A percentile compares a stretch with the other conserved stretches of the same genome.
phyloP scores from a whole-genome alignment of 1,140 invertebrate genomes.

The Tyrophagus putrescentiae region DNA sequence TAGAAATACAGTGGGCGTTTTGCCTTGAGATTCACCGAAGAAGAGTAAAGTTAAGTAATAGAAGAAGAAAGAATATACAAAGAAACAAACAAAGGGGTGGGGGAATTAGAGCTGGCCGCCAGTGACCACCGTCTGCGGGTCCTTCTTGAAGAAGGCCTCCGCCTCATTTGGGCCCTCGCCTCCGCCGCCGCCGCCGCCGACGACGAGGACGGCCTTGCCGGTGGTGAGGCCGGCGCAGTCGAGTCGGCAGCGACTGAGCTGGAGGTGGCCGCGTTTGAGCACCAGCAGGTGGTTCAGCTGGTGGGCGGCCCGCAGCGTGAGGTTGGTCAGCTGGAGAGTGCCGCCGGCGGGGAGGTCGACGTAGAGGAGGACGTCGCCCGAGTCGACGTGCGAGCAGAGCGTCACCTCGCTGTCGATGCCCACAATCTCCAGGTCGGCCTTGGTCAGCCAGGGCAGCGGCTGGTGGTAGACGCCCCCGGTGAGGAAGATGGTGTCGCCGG shows the following conservation, averaged over 20 bases:
- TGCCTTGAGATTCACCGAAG: no score
- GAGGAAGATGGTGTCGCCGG: slow-evolving; percentile 25
- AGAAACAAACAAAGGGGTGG: no score
- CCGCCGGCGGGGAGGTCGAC: slow-evolving; percentile 12
- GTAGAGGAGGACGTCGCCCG: slow-evolving; percentile 26
- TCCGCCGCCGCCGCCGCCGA: no score
- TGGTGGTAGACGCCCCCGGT: slow-evolving; percentile 23
- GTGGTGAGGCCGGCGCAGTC: not conserved
- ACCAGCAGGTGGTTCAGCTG: slow-evolving; percentile 21
- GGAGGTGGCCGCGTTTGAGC: slow-evolving; percentile 22
- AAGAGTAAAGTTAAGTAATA: no score
- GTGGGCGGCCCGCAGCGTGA: slow-evolving; percentile 17
- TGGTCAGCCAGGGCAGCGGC: slow-evolving; percentile 24
- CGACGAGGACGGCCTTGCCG: not conserved
- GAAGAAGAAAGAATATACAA: no score
- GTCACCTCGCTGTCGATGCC: slow-evolving; percentile 22
- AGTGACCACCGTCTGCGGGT: no score
- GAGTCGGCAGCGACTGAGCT: slow-evolving; percentile 14
- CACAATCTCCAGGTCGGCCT: slow-evolving; percentile 20
- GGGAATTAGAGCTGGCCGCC: no score
- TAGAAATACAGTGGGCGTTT: no score
- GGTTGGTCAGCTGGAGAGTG: slow-evolving; percentile 19
- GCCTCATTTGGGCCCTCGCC: no score
- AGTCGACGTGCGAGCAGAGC: slow-evolving; percentile 19
- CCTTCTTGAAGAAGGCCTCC: no score